A percentile compares a stretch with the other conserved stretches of the same genome.
Conservation (phyloP, 2,797 vertebrate species). For the Natrix natrix region DNA sequence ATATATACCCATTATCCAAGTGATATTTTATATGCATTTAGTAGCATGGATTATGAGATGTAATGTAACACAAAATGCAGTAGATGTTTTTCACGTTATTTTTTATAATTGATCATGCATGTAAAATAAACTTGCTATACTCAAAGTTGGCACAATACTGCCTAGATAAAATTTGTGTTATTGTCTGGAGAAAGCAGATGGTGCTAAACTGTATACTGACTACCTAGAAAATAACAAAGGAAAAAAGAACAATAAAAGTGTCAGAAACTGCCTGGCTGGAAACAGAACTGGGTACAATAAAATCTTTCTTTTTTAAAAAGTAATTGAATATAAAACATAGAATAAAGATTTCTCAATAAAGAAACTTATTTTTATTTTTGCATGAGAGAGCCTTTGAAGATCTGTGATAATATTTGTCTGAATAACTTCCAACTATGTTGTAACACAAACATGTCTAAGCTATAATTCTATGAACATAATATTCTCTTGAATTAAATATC, state of each 20-base stretch:
- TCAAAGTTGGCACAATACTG: not conserved
- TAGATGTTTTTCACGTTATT: not conserved
- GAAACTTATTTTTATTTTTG: not conserved
- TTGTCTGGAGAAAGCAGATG: not conserved
- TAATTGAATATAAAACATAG: not conserved
- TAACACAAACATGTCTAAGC: no score
- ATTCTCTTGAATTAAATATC: no score
- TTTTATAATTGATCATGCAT: not conserved
- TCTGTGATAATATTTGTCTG: not conserved
- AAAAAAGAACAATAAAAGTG: not conserved
- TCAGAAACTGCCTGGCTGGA: not conserved
- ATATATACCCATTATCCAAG: not conserved
- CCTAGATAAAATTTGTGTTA: not conserved
- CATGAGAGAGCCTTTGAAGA: not conserved
- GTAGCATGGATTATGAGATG: not conserved
- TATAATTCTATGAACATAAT: no score
- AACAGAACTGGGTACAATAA: not conserved
- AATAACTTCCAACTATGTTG: no score
- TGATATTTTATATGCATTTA: not conserved
- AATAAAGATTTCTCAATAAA: not conserved
- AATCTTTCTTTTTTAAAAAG: not conserved
- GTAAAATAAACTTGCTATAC: not conserved
- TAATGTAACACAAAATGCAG: not conserved
- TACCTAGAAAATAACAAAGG: slow-evolving; percentile 12
- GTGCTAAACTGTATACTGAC: not conserved